phyloP scores from a whole-genome alignment of 2,888 invertebrate species.

The Lumbricus terrestris region DNA sequence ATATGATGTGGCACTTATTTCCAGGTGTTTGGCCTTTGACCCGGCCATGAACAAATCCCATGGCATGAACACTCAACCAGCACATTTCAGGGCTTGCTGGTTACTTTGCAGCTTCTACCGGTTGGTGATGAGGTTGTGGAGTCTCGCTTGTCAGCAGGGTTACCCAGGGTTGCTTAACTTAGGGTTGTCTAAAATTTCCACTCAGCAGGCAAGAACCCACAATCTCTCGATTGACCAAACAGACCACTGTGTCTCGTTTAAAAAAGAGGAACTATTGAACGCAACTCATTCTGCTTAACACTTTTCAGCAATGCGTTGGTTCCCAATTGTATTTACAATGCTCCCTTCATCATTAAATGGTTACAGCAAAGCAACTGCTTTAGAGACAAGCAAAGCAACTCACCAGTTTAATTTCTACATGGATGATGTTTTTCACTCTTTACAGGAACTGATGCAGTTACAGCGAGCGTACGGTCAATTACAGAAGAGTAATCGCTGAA shows the following conservation, averaged over 20 bases:
- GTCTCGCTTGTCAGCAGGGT: too few relatives aligned
- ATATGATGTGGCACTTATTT: background rate
- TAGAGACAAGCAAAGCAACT: background rate
- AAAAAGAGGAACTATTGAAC: background rate
- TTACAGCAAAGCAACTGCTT: background rate
- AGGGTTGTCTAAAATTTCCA: background rate
- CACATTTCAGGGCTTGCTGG: too few relatives aligned
- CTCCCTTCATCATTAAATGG: too few relatives aligned
- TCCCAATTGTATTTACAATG: too few relatives aligned
- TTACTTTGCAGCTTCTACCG: too few relatives aligned
- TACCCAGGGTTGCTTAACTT: background rate
- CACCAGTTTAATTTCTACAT: background rate
- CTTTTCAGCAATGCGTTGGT: too few relatives aligned
- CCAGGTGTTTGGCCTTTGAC: background rate
- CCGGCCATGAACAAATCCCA: background rate
- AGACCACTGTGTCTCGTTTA: background rate
- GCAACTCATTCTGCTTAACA: background rate
- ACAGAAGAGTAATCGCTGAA: background rate
- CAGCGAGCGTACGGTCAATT: background rate
- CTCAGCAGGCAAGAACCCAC: background rate
- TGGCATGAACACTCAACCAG: too few relatives aligned
- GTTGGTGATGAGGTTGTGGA: too few relatives aligned
- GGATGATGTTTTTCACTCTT: background rate
- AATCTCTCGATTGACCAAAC: background rate
- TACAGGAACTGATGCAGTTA: background rate